Conservation (phyloP, 2,888 invertebrate genomes). For the Siphlonurus alternatus region DNA sequence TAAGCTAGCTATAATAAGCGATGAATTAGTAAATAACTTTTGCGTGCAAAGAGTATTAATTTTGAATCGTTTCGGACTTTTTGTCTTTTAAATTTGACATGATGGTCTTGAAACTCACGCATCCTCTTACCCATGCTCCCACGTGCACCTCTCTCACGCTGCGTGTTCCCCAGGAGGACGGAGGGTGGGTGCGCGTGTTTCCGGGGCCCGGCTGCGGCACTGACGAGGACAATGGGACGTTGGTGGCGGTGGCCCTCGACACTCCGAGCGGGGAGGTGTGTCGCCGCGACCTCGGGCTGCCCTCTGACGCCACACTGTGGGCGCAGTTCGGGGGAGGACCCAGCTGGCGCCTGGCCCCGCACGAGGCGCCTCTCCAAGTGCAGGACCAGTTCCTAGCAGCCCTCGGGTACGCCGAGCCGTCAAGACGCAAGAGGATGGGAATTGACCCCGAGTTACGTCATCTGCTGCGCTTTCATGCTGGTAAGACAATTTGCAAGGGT, state of each 20-base stretch:
- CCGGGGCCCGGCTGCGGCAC: slow-evolving; percentile 31
- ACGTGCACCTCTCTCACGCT: no score
- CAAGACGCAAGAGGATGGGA: slow-evolving; percentile 40
- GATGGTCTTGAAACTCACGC: no score
- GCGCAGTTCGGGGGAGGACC: slow-evolving; percentile 37
- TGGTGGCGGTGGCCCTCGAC: slow-evolving; percentile 37
- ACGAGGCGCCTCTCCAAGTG: slow-evolving; percentile 39
- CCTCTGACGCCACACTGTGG: slow-evolving; percentile 31
- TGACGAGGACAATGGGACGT: slow-evolving; percentile 29
- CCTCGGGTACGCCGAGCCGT: slow-evolving; percentile 40
- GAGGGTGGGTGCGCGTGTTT: slow-evolving; percentile 43
- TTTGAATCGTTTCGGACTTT: no score
- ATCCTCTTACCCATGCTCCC: no score
- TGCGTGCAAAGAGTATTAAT: no score
- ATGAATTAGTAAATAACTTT: no score
- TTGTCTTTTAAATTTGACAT: no score
- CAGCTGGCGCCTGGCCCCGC: slow-evolving; percentile 34
- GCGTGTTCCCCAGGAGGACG: slow-evolving; percentile 23
- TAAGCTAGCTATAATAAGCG: no score
- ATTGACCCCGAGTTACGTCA: slow-evolving; percentile 47
- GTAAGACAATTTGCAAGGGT: slow-evolving; percentile 26
- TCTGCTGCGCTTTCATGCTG: slow-evolving; percentile 40
- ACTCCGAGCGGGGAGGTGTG: slow-evolving; percentile 34
- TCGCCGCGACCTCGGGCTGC: slow-evolving; percentile 31
- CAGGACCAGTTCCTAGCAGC: slow-evolving; percentile 42